phyloP scores from a whole-genome alignment of 1,140 invertebrate genomes.

The Bombus affinis region DNA sequence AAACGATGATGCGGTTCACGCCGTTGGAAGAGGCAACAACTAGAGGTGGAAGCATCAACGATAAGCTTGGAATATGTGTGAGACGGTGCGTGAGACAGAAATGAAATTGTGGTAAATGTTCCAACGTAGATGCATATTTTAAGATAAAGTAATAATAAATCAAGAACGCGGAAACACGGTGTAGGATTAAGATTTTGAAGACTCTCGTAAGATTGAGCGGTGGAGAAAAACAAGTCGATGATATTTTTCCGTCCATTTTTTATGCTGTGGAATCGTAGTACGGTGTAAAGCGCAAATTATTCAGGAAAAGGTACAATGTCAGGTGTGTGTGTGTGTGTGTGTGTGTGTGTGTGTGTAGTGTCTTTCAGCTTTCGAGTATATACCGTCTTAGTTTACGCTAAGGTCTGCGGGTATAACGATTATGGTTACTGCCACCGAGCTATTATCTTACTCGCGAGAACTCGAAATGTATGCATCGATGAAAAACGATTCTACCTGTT shows the following conservation, averaged over 20 bases:
- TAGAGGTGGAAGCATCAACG: background rate
- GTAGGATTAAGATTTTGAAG: background rate
- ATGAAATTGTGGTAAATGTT: conserved; percentile 29
- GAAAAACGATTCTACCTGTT: background rate
- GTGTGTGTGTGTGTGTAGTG: too few relatives aligned
- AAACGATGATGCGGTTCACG: conserved; percentile 27
- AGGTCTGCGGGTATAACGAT: conserved; percentile 21
- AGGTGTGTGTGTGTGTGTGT: too few relatives aligned
- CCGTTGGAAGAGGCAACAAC: conserved; percentile 25
- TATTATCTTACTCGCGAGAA: conserved; percentile 20
- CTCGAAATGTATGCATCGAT: background rate
- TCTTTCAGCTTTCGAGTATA: background rate
- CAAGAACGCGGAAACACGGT: background rate
- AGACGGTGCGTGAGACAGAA: background rate
- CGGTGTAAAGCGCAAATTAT: background rate
- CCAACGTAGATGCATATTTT: background rate
- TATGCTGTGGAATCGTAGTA: background rate
- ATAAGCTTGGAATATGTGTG: conserved; percentile 23
- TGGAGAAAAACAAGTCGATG: background rate
- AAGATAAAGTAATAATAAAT: background rate
- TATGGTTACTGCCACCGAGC: conserved; percentile 17
- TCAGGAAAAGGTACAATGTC: background rate
- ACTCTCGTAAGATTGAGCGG: background rate
- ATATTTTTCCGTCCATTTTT: background rate
- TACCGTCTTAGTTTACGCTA: conserved; percentile 4